Conservation (phyloP, 2,888 invertebrate species). For the Acronicta psi region DNA sequence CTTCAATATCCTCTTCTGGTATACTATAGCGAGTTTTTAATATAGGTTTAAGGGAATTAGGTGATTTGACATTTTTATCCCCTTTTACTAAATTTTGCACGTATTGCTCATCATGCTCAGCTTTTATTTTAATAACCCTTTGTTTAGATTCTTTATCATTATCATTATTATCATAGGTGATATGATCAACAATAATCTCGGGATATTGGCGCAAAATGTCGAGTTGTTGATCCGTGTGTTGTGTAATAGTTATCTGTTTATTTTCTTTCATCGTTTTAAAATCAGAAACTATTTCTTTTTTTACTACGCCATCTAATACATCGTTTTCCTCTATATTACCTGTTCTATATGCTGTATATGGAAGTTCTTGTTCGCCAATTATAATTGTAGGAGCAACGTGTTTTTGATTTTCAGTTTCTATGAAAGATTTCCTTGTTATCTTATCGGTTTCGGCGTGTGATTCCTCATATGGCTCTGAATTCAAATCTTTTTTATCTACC, state of each 20-base stretch:
- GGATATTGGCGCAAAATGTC: conserved; percentile 35
- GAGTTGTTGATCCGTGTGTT: conserved; percentile 16
- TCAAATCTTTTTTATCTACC: conserved; percentile 4
- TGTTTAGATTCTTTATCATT: conserved; percentile 3
- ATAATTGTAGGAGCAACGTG: conserved; percentile 1
- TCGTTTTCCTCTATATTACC: conserved; percentile 14
- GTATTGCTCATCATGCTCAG: conserved; percentile 3
- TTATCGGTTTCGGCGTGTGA: conserved; percentile 17
- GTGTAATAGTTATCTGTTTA: conserved; percentile 8
- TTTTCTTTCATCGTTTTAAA: conserved; percentile 5
- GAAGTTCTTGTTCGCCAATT: conserved; percentile 16
- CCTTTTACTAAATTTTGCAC: conserved; percentile 10
- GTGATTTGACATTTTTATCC: conserved; percentile 8
- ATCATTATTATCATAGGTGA: conserved; percentile 38
- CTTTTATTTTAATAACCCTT: conserved; percentile 2
- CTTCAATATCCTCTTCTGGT: conserved; percentile 21
- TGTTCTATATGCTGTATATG: conserved; percentile 15
- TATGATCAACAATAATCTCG: conserved; percentile 36
- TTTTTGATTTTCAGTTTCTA: conserved; percentile 11
- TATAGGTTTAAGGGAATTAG: background rate
- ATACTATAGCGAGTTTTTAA: conserved; percentile 15
- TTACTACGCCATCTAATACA: conserved; percentile 21
- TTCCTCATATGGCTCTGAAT: conserved; percentile 20
- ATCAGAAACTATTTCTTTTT: conserved; percentile 18
- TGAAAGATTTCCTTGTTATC: conserved; percentile 10